phyloP scores from a whole-genome alignment of 2,797 vertebrate genomes.

The Paguma larvata region DNA sequence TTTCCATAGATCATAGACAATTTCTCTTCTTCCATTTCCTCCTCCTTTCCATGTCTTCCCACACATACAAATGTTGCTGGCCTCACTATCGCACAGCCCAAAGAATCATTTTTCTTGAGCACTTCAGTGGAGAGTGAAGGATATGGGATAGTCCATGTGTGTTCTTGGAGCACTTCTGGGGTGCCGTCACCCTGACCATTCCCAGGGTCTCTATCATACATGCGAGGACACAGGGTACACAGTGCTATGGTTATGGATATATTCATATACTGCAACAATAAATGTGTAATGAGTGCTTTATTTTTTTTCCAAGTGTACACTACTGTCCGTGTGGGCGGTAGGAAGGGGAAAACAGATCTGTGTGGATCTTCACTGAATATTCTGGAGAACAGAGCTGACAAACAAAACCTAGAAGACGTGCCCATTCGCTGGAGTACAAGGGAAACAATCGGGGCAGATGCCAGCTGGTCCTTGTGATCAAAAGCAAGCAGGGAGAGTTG shows the following conservation, averaged over 20 bases:
- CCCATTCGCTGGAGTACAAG: neutral
- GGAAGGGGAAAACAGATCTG: slow-evolving; percentile 4
- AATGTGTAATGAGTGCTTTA: neutral
- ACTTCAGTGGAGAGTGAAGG: neutral
- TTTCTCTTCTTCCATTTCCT: neutral
- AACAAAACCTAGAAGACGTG: neutral
- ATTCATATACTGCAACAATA: neutral
- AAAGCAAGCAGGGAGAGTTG: neutral
- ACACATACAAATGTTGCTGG: neutral
- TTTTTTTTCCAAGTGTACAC: neutral
- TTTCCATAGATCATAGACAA: neutral
- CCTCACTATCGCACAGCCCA: neutral
- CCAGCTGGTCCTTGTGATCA: neutral
- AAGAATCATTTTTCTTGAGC: slow-evolving; percentile 8
- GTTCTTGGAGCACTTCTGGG: neutral
- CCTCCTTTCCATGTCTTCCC: neutral
- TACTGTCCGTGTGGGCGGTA: neutral
- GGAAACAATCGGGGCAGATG: neutral
- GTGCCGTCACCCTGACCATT: neutral
- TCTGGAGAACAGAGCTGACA: slow-evolving; percentile 17
- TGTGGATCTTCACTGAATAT: slow-evolving; percentile 2
- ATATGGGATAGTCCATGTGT: neutral
- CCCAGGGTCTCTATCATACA: neutral
- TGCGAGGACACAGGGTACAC: neutral
- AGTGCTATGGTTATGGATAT: neutral